Evolutionary conservation across 2,113 vertebrate species (phyloP).

Genomic region (Tyrannus savana): DNA sequence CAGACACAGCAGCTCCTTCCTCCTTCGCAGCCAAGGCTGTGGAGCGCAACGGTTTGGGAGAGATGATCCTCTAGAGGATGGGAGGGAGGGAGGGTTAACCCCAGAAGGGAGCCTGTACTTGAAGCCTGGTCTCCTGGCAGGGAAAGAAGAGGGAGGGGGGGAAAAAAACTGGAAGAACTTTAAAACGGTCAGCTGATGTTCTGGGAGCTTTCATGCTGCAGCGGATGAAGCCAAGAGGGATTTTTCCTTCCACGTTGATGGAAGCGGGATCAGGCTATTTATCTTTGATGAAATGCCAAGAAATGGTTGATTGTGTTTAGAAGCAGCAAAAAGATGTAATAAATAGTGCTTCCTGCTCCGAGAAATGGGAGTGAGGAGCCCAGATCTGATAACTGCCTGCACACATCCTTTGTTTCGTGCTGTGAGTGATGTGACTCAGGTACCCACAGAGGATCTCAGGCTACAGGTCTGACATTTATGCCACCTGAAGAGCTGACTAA

Average conservation of each 20-base stretch:
- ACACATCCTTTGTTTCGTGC: not conserved
- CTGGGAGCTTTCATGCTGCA: not conserved
- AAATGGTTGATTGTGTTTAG: not conserved
- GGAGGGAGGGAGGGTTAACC: not conserved
- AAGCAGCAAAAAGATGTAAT: not conserved
- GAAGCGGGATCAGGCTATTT: not conserved
- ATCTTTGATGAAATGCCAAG: conserved; percentile 24
- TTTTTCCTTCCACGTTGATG: not conserved
- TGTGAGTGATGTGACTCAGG: not conserved
- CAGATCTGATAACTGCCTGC: not conserved
- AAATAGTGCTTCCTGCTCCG: not conserved
- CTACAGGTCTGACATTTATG: not conserved
- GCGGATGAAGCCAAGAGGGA: not conserved
- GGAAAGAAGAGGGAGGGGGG: not conserved
- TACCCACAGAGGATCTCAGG: not conserved
- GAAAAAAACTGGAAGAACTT: not conserved
- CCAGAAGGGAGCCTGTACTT: not conserved
- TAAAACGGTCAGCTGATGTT: not conserved
- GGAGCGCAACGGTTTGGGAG: fast-evolving
- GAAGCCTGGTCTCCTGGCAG: not conserved
- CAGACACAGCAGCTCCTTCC: not conserved
- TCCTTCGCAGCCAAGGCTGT: not conserved
- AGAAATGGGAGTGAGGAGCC: not conserved
- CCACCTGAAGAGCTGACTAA: not conserved
- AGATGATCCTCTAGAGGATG: not conserved